Conservation (phyloP, 2,797 vertebrate species). For the Coluber constrictor region DNA sequence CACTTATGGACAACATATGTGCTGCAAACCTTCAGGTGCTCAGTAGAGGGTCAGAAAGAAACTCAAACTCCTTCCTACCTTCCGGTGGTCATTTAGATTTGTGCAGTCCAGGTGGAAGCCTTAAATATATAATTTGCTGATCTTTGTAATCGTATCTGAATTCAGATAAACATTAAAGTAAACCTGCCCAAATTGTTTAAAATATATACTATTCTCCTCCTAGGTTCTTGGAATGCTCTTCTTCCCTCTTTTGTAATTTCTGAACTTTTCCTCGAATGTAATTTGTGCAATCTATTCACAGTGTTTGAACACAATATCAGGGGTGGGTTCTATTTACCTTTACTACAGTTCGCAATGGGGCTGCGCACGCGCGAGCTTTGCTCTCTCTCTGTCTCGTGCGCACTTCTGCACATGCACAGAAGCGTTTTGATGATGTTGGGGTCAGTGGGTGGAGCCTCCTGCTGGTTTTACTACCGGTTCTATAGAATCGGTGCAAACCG, state of each 20-base stretch:
- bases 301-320: neutral
- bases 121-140: neutral
- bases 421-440: too few relatives aligned
- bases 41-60: neutral
- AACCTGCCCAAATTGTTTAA: conserved; percentile 28
- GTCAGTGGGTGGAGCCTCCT: too few relatives aligned
- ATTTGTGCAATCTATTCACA: neutral
- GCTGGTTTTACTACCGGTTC: too few relatives aligned
- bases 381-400: too few relatives aligned
- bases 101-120: neutral
- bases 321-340: too few relatives aligned
- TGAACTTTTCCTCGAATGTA: conserved; percentile 6
- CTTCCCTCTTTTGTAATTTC: conserved; percentile 4
- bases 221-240: conserved; percentile 4
- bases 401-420: too few relatives aligned
- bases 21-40: neutral
- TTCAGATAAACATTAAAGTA: conserved; percentile 30
- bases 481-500: too few relatives aligned
- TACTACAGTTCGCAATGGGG: too few relatives aligned
- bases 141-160: conserved; percentile 36
- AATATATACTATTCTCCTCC: conserved; percentile 9
- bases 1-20: neutral
- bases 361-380: fast-evolving
- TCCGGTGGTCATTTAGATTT: neutral
- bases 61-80: neutral